Percentiles rank a stretch among this genome's conserved stretches.
Conservation (phyloP, 2,113 vertebrate genomes). For the Melanocharis versteri region DNA sequence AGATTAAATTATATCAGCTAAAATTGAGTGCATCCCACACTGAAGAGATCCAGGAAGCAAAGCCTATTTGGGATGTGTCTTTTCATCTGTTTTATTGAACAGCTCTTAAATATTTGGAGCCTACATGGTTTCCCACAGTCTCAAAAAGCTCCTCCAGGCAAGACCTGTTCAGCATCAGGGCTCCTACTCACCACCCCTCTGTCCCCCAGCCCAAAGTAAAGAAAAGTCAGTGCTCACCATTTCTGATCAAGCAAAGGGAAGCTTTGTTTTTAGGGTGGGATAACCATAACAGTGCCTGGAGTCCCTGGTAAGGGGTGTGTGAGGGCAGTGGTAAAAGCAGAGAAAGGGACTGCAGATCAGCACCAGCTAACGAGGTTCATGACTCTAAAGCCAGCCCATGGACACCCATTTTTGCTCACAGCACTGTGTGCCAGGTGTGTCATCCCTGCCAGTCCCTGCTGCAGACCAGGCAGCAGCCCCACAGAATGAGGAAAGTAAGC, state of each 20-base stretch:
- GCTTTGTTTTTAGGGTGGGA: neutral
- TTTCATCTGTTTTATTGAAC: neutral
- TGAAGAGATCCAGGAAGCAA: neutral
- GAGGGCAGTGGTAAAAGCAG: neutral
- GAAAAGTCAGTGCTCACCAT: neutral
- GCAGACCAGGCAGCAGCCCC: neutral
- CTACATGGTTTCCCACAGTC: neutral
- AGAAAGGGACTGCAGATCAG: neutral
- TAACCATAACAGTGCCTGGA: neutral
- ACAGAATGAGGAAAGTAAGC: neutral
- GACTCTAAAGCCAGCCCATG: neutral
- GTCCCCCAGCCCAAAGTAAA: neutral
- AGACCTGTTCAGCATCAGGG: neutral
- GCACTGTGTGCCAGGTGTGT: neutral
- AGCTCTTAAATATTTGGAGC: neutral
- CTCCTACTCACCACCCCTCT: neutral
- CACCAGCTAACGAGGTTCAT: accelerated
- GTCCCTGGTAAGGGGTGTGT: neutral
- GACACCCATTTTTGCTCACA: accelerated
- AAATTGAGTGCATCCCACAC: neutral
- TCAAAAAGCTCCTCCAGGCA: neutral
- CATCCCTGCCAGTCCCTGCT: neutral
- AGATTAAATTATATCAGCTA: neutral
- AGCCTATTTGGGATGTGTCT: neutral
- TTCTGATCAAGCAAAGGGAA: neutral